phyloP scores from a whole-genome alignment of 2,888 invertebrate species.

The Aphrophora alni region DNA sequence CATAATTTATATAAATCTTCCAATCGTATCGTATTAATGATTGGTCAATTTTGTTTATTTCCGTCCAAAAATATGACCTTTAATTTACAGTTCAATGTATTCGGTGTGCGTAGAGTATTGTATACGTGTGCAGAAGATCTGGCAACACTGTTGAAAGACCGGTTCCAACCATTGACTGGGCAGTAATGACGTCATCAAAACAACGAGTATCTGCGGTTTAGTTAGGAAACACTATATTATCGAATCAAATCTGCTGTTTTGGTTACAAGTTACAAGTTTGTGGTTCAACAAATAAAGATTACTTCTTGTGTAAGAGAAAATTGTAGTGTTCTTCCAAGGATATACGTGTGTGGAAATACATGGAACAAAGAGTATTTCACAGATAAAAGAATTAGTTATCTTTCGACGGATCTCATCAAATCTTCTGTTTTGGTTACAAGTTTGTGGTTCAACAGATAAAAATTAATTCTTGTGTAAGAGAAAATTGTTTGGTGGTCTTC shows the following conservation, averaged over 20 bases:
- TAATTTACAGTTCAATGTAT: no score
- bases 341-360: no score
- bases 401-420: background rate
- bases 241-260: background rate
- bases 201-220: constrained; percentile 5
- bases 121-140: background rate
- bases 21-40: no score
- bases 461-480: background rate
- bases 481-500: no score
- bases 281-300: background rate
- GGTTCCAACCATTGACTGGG: constrained; percentile 4
- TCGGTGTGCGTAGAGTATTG: background rate
- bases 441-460: background rate
- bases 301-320: background rate
- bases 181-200: background rate
- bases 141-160: background rate
- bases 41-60: no score
- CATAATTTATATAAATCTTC: no score
- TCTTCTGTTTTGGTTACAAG: background rate
- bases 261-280: background rate
- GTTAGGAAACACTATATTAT: background rate
- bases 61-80: no score
- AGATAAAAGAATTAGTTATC: no score
- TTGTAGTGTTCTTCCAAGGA: no score
- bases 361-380: no score